phyloP scores from a whole-genome alignment of 2,797 vertebrate species.

The Vireo griseus region DNA sequence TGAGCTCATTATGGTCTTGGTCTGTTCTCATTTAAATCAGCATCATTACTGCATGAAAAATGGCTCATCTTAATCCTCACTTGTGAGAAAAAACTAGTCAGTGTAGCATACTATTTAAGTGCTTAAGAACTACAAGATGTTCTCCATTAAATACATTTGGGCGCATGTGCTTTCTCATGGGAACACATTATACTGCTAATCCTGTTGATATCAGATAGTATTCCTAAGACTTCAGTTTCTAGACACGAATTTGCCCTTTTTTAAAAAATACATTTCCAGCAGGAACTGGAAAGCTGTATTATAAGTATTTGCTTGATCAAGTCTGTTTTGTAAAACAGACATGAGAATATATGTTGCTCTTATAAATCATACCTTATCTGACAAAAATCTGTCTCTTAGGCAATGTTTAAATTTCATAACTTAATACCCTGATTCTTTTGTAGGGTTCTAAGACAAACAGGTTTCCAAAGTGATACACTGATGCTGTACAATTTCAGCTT shows the following conservation, averaged over 20 bases:
- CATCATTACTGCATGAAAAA: background rate
- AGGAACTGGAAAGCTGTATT: constrained; percentile 10
- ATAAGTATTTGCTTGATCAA: constrained; percentile 28
- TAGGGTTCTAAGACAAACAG: background rate
- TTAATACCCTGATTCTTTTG: background rate
- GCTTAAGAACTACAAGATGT: constrained; percentile 24
- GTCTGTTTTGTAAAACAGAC: background rate
- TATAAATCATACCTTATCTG: background rate
- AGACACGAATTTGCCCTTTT: background rate
- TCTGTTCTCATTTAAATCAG: constrained; percentile 15
- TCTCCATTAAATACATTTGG: background rate
- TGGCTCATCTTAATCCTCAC: background rate
- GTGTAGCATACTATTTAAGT: background rate
- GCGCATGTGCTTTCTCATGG: background rate
- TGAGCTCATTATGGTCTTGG: background rate
- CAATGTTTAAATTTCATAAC: background rate
- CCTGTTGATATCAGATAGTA: background rate
- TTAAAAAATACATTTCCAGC: background rate
- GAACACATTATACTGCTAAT: constrained; percentile 17
- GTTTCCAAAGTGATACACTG: background rate
- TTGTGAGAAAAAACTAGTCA: background rate
- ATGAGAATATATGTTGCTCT: background rate
- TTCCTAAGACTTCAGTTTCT: constrained; percentile 26
- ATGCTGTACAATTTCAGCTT: background rate
- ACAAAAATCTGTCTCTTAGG: background rate